phyloP scores from a whole-genome alignment of 2,888 invertebrate species.

The Tenthredo livida region DNA sequence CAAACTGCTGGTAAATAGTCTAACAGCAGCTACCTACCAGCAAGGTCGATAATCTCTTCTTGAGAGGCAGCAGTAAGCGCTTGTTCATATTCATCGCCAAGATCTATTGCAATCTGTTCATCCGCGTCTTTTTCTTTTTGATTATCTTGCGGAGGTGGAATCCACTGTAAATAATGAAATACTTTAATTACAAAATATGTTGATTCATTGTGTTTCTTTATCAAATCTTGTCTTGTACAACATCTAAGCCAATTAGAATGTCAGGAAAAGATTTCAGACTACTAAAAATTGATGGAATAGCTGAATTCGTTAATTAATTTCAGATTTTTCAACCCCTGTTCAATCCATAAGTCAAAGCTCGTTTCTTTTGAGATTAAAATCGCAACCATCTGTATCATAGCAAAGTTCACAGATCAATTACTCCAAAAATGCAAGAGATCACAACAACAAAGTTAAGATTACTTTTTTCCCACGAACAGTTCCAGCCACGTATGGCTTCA shows the following conservation, averaged over 20 bases:
- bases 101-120: conserved; percentile 95
- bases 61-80: conserved; percentile 94
- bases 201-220: neutral
- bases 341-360: neutral
- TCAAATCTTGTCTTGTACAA: neutral
- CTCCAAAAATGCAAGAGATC: neutral
- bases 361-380: too few relatives aligned
- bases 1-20: conserved; percentile 35
- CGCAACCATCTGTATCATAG: neutral
- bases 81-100: conserved; percentile 96
- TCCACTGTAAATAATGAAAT: conserved; percentile 83
- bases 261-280: neutral
- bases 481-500: conserved; percentile 95
- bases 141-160: conserved; percentile 87
- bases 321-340: too few relatives aligned
- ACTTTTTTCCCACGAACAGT: conserved; percentile 95
- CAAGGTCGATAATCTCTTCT: conserved; percentile 99
- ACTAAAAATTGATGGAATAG: neutral
- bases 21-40: conserved; percentile 81
- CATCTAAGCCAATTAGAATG: neutral
- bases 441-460: conserved; percentile 62
- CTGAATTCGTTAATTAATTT: too few relatives aligned
- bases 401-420: neutral
- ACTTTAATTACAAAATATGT: neutral
- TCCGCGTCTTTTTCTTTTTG: conserved; percentile 89